These are phyloP conservation scores for Drosophila rufa DNA, from an alignment of 1,140 invertebrate genomes.

Conservation along the genomic window DNA sequence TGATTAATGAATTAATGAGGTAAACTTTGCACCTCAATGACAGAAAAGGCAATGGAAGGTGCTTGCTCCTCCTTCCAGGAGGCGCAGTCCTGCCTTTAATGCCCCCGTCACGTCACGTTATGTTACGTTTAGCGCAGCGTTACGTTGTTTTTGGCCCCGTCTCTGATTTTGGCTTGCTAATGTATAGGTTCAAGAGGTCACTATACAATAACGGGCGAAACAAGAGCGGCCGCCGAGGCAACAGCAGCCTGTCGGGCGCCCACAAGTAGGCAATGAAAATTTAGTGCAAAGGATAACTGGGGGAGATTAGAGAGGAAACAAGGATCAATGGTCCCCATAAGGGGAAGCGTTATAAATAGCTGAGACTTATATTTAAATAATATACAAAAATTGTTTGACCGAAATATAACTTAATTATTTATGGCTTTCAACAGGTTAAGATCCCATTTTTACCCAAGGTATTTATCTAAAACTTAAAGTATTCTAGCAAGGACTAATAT, in stretches of 20 bases:
- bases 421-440: no score
- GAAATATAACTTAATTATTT: no score
- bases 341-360: neutral
- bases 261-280: conserved; percentile 13
- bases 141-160: conserved; percentile 44
- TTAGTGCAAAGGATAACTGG: neutral
- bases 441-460: neutral
- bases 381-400: no score
- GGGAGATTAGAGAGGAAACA: neutral
- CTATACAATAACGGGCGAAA: conserved; percentile 14
- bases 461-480: neutral
- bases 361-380: no score
- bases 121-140: conserved; percentile 34
- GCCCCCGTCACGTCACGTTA: conserved; percentile 51
- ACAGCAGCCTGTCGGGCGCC: neutral
- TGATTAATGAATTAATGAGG: conserved; percentile 85
- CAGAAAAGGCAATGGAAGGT: conserved; percentile 61
- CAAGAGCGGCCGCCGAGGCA: neutral
- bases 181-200: conserved; percentile 78
- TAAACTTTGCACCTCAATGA: conserved; percentile 84
- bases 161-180: conserved; percentile 72
- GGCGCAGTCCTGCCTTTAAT: conserved; percentile 60
- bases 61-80: conserved; percentile 20
- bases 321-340: no score
- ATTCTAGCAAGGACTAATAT: neutral